phyloP scores from a whole-genome alignment of 2,888 invertebrate genomes.

The Aspidapion aeneum region DNA sequence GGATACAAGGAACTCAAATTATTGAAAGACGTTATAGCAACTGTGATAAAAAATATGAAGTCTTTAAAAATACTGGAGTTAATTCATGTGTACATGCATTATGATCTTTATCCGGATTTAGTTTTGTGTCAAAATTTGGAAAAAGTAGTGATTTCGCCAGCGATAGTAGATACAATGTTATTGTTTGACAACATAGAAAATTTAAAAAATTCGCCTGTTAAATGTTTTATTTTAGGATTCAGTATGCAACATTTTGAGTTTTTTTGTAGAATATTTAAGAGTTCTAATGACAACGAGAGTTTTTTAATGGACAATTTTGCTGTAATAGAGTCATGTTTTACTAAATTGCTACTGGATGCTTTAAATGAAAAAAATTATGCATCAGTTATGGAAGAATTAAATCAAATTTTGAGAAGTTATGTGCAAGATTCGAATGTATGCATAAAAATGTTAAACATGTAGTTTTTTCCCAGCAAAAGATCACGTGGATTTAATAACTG shows the following conservation, averaged over 20 bases:
- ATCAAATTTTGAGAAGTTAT: not conserved
- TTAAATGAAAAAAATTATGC: not conserved
- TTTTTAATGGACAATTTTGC: not conserved
- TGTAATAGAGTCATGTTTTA: not conserved
- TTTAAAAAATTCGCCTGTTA: not conserved
- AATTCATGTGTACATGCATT: not conserved
- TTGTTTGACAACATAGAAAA: not conserved
- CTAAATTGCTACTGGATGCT: not conserved
- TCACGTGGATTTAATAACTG: too few species aligned
- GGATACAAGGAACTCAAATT: not conserved
- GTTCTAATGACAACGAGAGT: not conserved
- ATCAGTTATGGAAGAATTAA: not conserved
- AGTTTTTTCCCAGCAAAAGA: too few species aligned
- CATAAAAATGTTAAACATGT: too few species aligned
- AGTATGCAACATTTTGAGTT: not conserved
- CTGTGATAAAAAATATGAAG: not conserved
- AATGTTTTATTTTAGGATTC: not conserved
- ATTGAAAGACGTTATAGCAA: not conserved
- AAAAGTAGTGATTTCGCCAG: slow-evolving; percentile 5
- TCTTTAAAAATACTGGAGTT: not conserved
- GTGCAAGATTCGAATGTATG: not conserved
- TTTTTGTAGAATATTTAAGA: not conserved
- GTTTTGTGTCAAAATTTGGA: slow-evolving; percentile 3
- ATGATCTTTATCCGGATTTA: not conserved
- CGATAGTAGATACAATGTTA: slow-evolving; percentile 12